A percentile compares a stretch with the other conserved stretches of the same genome.
Conservation (phyloP, 2,888 invertebrate species). For the Muschampia plurimacula region DNA sequence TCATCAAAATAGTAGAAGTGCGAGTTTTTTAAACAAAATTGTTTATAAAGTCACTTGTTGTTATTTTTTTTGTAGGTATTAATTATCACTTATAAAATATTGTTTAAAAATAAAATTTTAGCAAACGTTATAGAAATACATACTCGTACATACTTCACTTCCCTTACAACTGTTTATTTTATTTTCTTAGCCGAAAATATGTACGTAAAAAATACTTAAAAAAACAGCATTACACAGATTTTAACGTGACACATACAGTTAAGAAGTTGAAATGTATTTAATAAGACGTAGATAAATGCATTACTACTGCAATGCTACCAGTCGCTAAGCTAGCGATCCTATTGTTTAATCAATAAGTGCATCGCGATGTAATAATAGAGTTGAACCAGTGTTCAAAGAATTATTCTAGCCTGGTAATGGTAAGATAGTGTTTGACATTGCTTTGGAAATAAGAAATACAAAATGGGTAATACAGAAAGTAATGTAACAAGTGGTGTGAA, state of each 20-base stretch:
- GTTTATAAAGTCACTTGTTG: background rate
- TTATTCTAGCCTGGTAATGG: background rate
- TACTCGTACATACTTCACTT: no score
- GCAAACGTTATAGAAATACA: background rate
- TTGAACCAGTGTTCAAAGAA: background rate
- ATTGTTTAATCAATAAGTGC: conserved; percentile 37
- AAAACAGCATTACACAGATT: background rate
- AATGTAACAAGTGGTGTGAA: conserved; percentile 98
- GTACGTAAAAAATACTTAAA: no score
- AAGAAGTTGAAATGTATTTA: background rate
- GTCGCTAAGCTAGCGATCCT: conserved; percentile 29
- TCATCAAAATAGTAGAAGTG: no score
- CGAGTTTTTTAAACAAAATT: background rate
- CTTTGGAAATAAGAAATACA: background rate
- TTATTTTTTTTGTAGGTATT: background rate
- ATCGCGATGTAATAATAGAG: conserved; percentile 13
- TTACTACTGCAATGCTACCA: conserved; percentile 35
- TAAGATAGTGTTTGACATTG: background rate
- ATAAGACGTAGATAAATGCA: conserved; percentile 15
- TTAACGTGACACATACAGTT: background rate
- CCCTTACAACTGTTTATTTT: no score
- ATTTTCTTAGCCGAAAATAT: no score
- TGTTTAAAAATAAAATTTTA: background rate
- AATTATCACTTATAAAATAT: background rate
- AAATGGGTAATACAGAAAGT: conserved; percentile 91